These are phyloP conservation scores for Gymnoscopelus microlampas DNA, from an alignment of 2,797 vertebrate genomes.

Conservation along the genomic window DNA sequence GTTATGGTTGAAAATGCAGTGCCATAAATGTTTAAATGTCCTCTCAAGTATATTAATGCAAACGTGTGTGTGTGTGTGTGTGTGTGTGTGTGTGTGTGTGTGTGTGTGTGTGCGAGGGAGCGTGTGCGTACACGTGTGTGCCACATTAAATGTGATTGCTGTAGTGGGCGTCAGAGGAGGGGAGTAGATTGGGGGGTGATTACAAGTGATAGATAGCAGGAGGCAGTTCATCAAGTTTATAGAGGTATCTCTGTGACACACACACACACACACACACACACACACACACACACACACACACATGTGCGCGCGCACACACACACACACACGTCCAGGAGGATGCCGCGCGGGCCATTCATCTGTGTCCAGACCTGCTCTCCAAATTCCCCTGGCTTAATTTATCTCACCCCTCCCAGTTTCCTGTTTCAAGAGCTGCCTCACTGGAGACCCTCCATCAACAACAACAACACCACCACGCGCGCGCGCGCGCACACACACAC, in stretches of 20 bases:
- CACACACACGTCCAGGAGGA: constrained; percentile 47
- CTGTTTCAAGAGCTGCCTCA: constrained; percentile 77
- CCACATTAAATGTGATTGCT: constrained; percentile 14
- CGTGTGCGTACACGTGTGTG: constrained; percentile 16
- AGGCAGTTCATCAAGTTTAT: constrained; percentile 66
- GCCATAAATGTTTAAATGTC: too few species aligned
- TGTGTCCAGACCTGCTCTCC: constrained; percentile 77
- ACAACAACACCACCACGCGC: constrained; percentile 47
- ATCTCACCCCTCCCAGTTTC: constrained; percentile 77
- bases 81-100: not conserved
- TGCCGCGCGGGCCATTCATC: constrained; percentile 63
- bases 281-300: constrained; percentile 14
- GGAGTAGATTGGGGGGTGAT: constrained; percentile 40
- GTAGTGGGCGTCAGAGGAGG: constrained; percentile 12
- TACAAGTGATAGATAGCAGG: constrained; percentile 46
- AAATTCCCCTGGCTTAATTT: constrained; percentile 82
- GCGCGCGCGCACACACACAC: constrained; percentile 1
- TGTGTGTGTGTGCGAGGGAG: not conserved
- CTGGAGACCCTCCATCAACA: constrained; percentile 69
- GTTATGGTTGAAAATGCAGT: too few species aligned
- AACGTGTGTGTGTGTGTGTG: not conserved
- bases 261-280: constrained; percentile 12
- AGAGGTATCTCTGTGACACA: constrained; percentile 43
- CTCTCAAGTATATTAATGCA: too few species aligned
- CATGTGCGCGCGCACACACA: constrained; percentile 32